phyloP scores from a whole-genome alignment of 2,888 invertebrate species.

The Synergus laeviventris region DNA sequence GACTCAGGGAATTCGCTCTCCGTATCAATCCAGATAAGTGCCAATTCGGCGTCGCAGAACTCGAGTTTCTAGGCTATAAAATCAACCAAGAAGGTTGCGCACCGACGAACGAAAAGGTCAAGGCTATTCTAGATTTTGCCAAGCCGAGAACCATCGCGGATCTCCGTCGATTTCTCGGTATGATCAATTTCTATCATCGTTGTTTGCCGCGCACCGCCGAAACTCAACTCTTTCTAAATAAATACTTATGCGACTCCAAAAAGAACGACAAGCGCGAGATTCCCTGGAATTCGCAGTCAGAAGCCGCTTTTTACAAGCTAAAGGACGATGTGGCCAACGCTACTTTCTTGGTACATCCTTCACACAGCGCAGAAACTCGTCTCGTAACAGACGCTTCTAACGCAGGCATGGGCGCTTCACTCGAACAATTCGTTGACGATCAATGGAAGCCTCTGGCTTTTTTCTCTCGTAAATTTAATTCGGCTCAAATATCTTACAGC shows the following conservation, averaged over 20 bases:
- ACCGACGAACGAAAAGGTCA: conserved; percentile 44
- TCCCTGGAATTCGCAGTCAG: conserved; percentile 26
- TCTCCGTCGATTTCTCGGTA: conserved; percentile 38
- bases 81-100: conserved; percentile 37
- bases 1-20: conserved; percentile 45
- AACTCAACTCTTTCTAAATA: conserved; percentile 43
- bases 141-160: conserved; percentile 31
- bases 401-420: conserved; percentile 53
- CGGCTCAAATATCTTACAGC: conserved; percentile 57
- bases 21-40: conserved; percentile 46
- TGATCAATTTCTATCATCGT: conserved; percentile 38
- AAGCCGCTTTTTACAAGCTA: conserved; percentile 39
- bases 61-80: conserved; percentile 46
- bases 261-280: conserved; percentile 44
- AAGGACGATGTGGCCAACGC: conserved; percentile 41
- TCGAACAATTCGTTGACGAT: conserved; percentile 51
- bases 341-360: conserved; percentile 40
- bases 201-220: conserved; percentile 44
- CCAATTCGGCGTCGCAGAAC: conserved; percentile 15
- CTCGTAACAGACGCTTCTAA: conserved; percentile 54
- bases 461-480: conserved; percentile 55
- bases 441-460: conserved; percentile 57
- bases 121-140: conserved; percentile 43
- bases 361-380: conserved; percentile 10
- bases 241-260: conserved; percentile 19